Evolutionary conservation across 2,888 invertebrate species (phyloP), one percentile per base, ranked within the genome.

Genomic region (Ornithoptera priamus): DNA sequence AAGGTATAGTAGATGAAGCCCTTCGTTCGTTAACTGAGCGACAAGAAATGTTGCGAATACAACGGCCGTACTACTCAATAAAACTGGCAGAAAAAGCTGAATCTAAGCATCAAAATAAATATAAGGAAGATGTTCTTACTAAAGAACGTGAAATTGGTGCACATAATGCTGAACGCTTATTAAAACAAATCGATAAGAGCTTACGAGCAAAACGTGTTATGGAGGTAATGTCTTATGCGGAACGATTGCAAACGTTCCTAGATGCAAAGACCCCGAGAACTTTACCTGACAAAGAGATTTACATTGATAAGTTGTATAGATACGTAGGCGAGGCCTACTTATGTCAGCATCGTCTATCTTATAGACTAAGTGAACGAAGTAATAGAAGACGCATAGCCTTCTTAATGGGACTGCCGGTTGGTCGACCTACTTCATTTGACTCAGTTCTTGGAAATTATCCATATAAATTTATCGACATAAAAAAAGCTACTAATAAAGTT

Each of bases 401-500:
- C 77, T 83, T 92, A 4, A 90, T 92, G 90, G 92, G 92, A 2
- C 77, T 92, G 30, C 85, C 89, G 0, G 81, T 87, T 0, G 89
- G 89, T 2, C 85, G 92, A 3, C 89, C 92, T 0, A 84, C 78
- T n/a, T 92, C 92, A 10, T 92, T 87, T 75, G 92, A 92, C 74
- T 92, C 92, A n/a, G 92, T 92, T 1, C 87, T 92, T 82, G 91
- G 90, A 17, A 89, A 81, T 72, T 91, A 89, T 79, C 92, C 92
- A 36, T 85, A 88, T 74, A 92, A 90, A 75, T 91, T 90, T 66
- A 83, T 88, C 59, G 90, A 92, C 72, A 84, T 87, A 60, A 86
- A 88, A 76, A 78, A 83, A 71, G 91, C 90, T 12, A 89, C 85
- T 0, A 82, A 85, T 60, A 91, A 85, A 76, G 86, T 89, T 0